phyloP scores from a whole-genome alignment of 2,888 invertebrate species.

The Aphodius granarius region DNA sequence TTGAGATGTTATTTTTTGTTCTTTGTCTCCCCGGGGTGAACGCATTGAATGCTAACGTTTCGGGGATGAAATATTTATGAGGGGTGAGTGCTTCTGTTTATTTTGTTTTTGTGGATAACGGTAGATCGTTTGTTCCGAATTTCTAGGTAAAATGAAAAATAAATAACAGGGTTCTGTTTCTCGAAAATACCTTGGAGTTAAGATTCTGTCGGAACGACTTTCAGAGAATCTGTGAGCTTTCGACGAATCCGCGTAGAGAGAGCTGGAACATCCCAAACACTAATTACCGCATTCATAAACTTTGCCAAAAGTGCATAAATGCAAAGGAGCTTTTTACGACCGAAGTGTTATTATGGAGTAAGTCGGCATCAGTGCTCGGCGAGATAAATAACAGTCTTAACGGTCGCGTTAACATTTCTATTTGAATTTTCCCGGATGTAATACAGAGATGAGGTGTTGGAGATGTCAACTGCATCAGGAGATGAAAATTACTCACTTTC shows the following conservation, averaged over 20 bases:
- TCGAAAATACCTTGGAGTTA: no score
- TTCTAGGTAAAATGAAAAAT: neutral
- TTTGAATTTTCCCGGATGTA: no score
- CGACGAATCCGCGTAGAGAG: no score
- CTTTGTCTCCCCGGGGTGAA: neutral
- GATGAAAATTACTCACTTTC: no score
- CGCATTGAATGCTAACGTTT: neutral
- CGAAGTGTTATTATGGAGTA: neutral
- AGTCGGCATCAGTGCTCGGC: neutral
- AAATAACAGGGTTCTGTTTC: neutral
- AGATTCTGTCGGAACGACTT: no score
- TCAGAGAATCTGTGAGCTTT: no score
- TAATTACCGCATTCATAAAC: neutral
- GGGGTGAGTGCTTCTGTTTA: neutral
- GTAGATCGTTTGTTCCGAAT: neutral
- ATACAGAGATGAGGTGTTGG: no score
- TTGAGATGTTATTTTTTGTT: neutral
- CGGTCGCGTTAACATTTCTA: neutral
- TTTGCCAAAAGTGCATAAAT: neutral
- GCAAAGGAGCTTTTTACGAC: neutral
- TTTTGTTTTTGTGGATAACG: neutral
- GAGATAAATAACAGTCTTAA: neutral
- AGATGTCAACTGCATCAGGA: no score
- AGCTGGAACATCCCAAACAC: neutral
- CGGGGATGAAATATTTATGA: neutral